Percentiles rank a stretch among this genome's conserved stretches.
Conservation (phyloP, 2,888 invertebrate genomes). For the Biston stratarius region DNA sequence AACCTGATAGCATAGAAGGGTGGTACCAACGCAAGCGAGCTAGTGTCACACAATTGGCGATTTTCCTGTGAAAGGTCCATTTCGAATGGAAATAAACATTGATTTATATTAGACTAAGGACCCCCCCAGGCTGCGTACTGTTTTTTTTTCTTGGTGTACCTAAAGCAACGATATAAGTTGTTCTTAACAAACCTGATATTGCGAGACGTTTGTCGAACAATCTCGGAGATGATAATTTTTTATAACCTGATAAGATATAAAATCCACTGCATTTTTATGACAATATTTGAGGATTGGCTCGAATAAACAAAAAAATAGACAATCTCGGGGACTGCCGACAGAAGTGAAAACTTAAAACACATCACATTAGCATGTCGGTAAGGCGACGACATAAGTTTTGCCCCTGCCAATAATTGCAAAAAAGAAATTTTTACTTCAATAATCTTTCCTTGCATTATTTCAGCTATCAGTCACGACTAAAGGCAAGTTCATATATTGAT, state of each 20-base stretch:
- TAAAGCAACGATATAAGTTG: not conserved
- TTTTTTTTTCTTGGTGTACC: too few relatives aligned
- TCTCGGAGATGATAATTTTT: conserved; percentile 15
- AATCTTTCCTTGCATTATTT: too few relatives aligned
- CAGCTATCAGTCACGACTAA: not conserved
- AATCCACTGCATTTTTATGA: not conserved
- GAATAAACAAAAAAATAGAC: not conserved
- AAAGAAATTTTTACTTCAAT: too few relatives aligned
- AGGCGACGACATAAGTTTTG: too few relatives aligned
- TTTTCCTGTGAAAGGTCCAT: conserved; percentile 17
- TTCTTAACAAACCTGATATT: not conserved
- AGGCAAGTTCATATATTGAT: not conserved
- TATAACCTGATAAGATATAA: conserved; percentile 17
- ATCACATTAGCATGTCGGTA: too few relatives aligned
- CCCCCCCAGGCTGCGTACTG: too few relatives aligned
- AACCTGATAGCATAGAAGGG: conserved; percentile 54
- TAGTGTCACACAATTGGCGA: conserved; percentile 35
- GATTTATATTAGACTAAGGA: too few relatives aligned
- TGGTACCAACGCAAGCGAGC: conserved; percentile 16
- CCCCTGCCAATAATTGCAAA: too few relatives aligned
- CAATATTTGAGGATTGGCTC: not conserved
- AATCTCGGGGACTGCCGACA: too few relatives aligned
- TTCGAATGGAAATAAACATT: not conserved
- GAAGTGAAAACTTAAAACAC: too few relatives aligned
- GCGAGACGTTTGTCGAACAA: conserved; percentile 1